Conservation (phyloP, 1,140 invertebrate genomes). For the Arion vulgaris region DNA sequence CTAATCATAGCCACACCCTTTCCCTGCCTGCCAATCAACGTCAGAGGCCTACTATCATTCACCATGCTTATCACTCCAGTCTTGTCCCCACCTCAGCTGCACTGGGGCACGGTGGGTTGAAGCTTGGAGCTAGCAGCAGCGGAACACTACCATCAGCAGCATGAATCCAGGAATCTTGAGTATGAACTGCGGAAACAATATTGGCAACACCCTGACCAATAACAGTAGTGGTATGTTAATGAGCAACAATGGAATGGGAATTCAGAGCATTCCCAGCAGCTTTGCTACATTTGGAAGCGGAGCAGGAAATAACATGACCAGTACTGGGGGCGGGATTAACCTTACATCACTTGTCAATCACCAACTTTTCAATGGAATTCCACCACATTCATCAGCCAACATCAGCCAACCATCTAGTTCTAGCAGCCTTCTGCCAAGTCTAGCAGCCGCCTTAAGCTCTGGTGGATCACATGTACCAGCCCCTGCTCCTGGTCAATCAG, state of each 20-base stretch:
- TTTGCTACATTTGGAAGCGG: slow-evolving; percentile 19
- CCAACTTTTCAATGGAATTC: background rate
- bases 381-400: slow-evolving; percentile 7
- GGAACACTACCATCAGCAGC: background rate
- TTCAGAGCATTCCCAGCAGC: slow-evolving; percentile 7
- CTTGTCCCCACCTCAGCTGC: slow-evolving; percentile 32
- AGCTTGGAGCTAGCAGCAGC: slow-evolving; percentile 8
- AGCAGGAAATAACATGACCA: background rate
- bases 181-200: slow-evolving; percentile 12
- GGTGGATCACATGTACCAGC: slow-evolving; percentile 6
- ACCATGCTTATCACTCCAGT: slow-evolving; percentile 39
- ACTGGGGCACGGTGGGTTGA: background rate
- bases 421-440: background rate
- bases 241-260: background rate
- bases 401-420: slow-evolving; percentile 15
- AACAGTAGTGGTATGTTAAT: background rate
- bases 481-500: slow-evolving; percentile 31
- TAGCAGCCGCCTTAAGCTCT: slow-evolving; percentile 1
- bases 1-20: slow-evolving; percentile 37
- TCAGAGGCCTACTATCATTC: slow-evolving; percentile 23
- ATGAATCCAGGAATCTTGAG: background rate
- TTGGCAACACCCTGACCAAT: background rate
- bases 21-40: slow-evolving; percentile 30
- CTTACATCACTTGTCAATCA: slow-evolving; percentile 19
- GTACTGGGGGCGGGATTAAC: slow-evolving; percentile 13